Base-by-base conservation (phyloP, 2,888 invertebrate genomes). In the Microctonus hyperodae region DNA sequence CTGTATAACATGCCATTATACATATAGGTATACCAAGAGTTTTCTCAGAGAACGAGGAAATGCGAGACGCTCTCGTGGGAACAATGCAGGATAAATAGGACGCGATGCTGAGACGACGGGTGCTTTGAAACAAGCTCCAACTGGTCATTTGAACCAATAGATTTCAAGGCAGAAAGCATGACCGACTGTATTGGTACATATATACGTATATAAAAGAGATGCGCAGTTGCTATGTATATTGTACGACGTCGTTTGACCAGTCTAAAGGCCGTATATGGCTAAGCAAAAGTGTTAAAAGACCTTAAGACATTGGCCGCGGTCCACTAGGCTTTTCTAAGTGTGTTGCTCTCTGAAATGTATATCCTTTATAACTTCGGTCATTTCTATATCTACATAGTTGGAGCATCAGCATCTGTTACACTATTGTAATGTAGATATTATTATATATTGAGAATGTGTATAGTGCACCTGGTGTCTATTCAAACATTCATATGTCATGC, bases 331-430 rank as follows among this genome's bases (percentile, higher is more conserved):
- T 40, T 71, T 73, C 72, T 75, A 76, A 79, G 79, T 80, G 79
- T 78, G 73, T 76, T 79, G 76, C 72, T 77, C 74, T n/a, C n/a
- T n/a, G n/a, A n/a, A n/a, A n/a, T 78, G 79, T 80, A 78, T 74
- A 73, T 73, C 76, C 75, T 65, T 65, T 64, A 59, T 68, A 68
- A 68, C 48, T 60, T 67, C 53, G 11, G 5, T 4, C 6, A 13
- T n/a, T 3, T 13, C 13, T 37, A 37, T 6, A 37, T 37, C 37
- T 37, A 11, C 4, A 37, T 62, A 64, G 55, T 33, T 23, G 60
- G 16, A 5, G 59, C 28, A 5, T 37, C 20, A 53, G 50, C 61
- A 44, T 57, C 61, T 35, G 50, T 51, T 61, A 62, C 57, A 62
- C 50, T 23, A 57, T 57, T 64, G n/a, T 25, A 7, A 37, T 48